phyloP scores from a whole-genome alignment of 2,888 invertebrate species.

The Ennomos fuscantarius region DNA sequence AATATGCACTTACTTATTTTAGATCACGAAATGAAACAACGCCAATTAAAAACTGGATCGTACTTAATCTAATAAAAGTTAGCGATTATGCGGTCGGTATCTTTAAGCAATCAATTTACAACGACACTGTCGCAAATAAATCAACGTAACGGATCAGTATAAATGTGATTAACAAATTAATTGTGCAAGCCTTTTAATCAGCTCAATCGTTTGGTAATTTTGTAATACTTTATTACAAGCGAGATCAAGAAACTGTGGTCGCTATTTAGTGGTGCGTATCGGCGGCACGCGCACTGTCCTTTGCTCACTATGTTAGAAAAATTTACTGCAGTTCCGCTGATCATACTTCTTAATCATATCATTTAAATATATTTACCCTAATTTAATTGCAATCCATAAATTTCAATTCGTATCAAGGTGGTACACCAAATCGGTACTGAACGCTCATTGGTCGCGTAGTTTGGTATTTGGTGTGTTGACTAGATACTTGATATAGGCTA shows the following conservation, averaged over 20 bases:
- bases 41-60: slow-evolving; percentile 20
- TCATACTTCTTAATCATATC: too few relatives aligned
- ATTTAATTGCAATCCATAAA: too few relatives aligned
- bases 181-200: slow-evolving; percentile 44
- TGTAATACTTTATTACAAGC: slow-evolving; percentile 47
- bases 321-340: neutral
- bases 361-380: too few relatives aligned
- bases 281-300: slow-evolving; percentile 54
- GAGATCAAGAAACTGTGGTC: slow-evolving; percentile 23
- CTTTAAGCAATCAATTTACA: slow-evolving; percentile 39
- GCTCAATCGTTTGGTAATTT: slow-evolving; percentile 43
- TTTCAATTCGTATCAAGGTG: too few relatives aligned
- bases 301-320: slow-evolving; percentile 39
- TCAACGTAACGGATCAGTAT: slow-evolving; percentile 35
- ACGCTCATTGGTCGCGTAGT: too few relatives aligned
- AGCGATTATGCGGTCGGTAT: slow-evolving; percentile 31
- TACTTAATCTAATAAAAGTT: slow-evolving; percentile 36
- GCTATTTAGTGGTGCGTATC: slow-evolving; percentile 57
- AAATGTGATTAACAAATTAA: slow-evolving; percentile 41
- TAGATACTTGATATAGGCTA: too few relatives aligned
- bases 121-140: slow-evolving; percentile 37
- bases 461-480: too few relatives aligned
- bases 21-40: slow-evolving; percentile 9
- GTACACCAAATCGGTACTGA: too few relatives aligned
- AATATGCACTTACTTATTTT: too few relatives aligned